Evolutionary conservation across 2,797 vertebrate species (phyloP).

Genomic region (Lacerta viridis): DNA sequence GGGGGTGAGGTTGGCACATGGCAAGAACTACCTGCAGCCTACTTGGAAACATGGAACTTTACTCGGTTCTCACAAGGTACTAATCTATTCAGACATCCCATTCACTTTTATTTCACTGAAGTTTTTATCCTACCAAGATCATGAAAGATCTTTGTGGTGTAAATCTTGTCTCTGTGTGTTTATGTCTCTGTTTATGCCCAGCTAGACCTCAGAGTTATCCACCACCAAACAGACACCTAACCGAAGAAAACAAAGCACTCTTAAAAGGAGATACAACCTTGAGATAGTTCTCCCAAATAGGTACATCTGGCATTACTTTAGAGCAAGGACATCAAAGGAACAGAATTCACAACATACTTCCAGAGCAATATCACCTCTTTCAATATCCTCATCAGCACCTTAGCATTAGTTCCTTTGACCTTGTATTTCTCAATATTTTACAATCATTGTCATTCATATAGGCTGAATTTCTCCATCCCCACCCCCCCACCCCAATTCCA

Average conservation of each 20-base stretch:
- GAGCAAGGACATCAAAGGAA: slow-evolving; percentile 61
- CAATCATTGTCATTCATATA: slow-evolving; percentile 28
- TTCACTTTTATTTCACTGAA: slow-evolving; percentile 51
- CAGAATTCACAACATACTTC: slow-evolving; percentile 61
- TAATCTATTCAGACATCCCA: slow-evolving; percentile 62
- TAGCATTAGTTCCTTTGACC: slow-evolving; percentile 44
- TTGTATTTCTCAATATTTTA: slow-evolving; percentile 44
- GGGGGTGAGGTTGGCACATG: neutral
- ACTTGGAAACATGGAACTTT: slow-evolving; percentile 57
- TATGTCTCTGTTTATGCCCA: slow-evolving; percentile 34
- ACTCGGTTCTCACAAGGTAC: slow-evolving; percentile 57
- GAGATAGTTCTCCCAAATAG: slow-evolving; percentile 55
- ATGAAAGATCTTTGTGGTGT: slow-evolving; percentile 63
- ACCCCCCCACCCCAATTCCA: neutral
- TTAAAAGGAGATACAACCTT: slow-evolving; percentile 51
- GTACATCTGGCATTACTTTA: slow-evolving; percentile 48
- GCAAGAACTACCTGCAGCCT: slow-evolving; percentile 21
- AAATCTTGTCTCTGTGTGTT: slow-evolving; percentile 8
- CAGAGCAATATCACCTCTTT: slow-evolving; percentile 49
- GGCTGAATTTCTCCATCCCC: slow-evolving; percentile 47
- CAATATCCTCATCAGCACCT: slow-evolving; percentile 48
- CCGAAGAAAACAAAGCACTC: slow-evolving; percentile 46
- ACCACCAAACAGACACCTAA: slow-evolving; percentile 55
- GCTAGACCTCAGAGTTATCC: slow-evolving; percentile 69
- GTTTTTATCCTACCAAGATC: slow-evolving; percentile 55